Evolutionary conservation across 2,113 vertebrate genomes (phyloP), one percentile per base, ranked within the genome.

Genomic region (Oxyura jamaicensis): DNA sequence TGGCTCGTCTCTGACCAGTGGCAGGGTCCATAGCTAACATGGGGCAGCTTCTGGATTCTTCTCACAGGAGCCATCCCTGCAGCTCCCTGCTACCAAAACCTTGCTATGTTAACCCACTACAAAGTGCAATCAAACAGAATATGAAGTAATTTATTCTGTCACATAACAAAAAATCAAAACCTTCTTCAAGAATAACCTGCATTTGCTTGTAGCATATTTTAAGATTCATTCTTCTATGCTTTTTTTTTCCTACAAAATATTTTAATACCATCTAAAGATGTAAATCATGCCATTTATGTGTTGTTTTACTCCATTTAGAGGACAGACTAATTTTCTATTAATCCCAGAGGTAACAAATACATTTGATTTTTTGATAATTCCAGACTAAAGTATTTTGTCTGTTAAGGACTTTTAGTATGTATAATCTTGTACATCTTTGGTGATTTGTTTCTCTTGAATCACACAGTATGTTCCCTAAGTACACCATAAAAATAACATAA

Each of bases 381-480:
- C 10, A 21, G 4, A 26, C 11, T 20, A 48, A 60, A 31, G 13
- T 36, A 79, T 71, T 88, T 93, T 71, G 5, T 53, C 36, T 72
- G 25, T 60, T 88, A 56, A 65, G 26, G 46, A 16, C 22, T 39
- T 85, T 76, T 75, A 26, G 0, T 80, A 39, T 29, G 13, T 68
- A 11, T 5, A 22, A 22, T 77, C 78, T 86, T 75, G 13, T 31
- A 39, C 25, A 13, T 92, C 74, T 90, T 63, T 94, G 39, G 42
- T 95, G 81, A 92, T 95, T 95, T 93, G 35, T 95, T 94, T 93
- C 46, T 82, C 36, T 90, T 85, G 39, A 75, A 92, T 88, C 58
- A 79, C 26, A 83, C 59, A 93, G 48, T 79, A 44, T 67, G 35
- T 48, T 93, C 62, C 73, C 31, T 72, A 89, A 94, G 20, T 72